Evolutionary conservation across 2,797 vertebrate genomes (phyloP).

Genomic region (Morus bassanus): DNA sequence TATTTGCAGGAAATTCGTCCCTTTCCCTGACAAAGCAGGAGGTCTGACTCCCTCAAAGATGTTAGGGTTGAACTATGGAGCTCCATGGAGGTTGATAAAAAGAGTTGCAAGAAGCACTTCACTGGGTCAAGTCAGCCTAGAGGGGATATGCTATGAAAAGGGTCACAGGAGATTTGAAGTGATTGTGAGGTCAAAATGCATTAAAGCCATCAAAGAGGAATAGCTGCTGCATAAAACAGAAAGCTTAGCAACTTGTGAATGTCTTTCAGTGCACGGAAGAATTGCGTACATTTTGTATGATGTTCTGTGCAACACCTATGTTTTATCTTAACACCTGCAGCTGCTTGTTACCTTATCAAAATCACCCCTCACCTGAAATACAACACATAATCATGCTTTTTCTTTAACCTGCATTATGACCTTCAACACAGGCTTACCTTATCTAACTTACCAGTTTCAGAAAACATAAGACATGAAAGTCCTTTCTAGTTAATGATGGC

Average conservation of each 20-base stretch:
- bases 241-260: not conserved
- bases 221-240: not conserved
- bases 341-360: not conserved
- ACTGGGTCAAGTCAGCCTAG: not conserved
- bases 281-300: not conserved
- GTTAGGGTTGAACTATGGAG: not conserved
- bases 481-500: not conserved
- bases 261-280: not conserved
- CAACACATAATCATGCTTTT: not conserved
- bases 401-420: not conserved
- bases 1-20: not conserved
- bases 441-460: not conserved
- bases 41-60: not conserved
- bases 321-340: conserved; percentile 11
- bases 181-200: conserved; percentile 12
- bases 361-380: not conserved
- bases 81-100: not conserved
- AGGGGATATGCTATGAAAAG: not conserved
- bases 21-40: not conserved
- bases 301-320: not conserved
- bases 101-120: not conserved
- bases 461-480: not conserved
- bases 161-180: not conserved
- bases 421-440: not conserved
- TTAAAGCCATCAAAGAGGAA: conserved; percentile 23